These are phyloP conservation scores for Drosophila sturtevanti DNA, from an alignment of 1,140 invertebrate species.

Conservation along the genomic window DNA sequence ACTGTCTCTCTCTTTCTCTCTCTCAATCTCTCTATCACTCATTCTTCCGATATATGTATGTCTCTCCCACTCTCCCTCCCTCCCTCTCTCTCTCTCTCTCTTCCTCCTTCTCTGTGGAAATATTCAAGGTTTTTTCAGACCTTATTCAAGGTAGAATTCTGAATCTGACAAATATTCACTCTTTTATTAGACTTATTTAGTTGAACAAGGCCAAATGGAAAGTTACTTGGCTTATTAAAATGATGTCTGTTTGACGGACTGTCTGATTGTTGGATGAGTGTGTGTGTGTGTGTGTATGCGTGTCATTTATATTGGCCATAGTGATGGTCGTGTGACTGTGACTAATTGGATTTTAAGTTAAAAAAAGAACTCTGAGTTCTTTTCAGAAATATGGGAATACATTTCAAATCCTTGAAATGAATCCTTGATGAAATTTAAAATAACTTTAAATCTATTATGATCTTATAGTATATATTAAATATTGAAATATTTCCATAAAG, in stretches of 20 bases:
- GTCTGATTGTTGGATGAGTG: background rate
- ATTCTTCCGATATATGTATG: too few relatives aligned
- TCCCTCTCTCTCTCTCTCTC: background rate
- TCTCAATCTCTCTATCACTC: background rate
- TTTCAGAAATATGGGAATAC: too few relatives aligned
- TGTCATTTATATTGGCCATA: constrained; percentile 57
- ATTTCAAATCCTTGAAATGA: too few relatives aligned
- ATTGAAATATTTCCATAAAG: too few relatives aligned
- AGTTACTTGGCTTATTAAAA: constrained; percentile 69
- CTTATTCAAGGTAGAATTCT: background rate
- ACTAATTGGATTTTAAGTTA: too few relatives aligned
- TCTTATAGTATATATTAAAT: too few relatives aligned
- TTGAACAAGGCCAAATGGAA: constrained; percentile 37
- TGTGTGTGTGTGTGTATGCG: too few relatives aligned
- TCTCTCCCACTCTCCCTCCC: background rate
- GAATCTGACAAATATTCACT: constrained; percentile 20
- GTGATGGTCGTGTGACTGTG: background rate
- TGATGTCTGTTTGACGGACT: constrained; percentile 41
- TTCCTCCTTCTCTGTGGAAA: too few relatives aligned
- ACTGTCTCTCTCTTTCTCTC: background rate
- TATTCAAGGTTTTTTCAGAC: background rate
- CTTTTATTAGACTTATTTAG: constrained; percentile 74
- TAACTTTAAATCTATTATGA: too few relatives aligned
- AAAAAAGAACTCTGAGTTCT: too few relatives aligned
- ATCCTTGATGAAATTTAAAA: too few relatives aligned